Evolutionary conservation across 2,888 invertebrate species (phyloP).

Genomic region (Dasysyrphus tricinctus): DNA sequence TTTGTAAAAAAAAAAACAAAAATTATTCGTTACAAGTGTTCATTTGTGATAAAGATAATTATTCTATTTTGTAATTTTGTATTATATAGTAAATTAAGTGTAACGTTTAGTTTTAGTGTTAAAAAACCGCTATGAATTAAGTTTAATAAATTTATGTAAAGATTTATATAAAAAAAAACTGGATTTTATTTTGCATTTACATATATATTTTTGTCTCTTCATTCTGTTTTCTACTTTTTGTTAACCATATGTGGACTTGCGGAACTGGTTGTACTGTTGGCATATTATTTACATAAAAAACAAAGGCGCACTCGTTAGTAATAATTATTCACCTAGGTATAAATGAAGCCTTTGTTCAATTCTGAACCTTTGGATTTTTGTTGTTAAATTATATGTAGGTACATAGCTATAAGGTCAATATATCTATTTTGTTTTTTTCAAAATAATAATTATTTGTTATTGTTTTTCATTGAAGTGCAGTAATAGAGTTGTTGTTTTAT

Average conservation of each 20-base stretch:
- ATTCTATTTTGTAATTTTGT: slow-evolving; percentile 22
- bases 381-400: neutral
- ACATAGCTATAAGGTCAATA: slow-evolving; percentile 12
- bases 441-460: neutral
- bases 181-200: neutral
- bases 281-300: neutral
- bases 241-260: slow-evolving; percentile 9
- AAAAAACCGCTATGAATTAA: neutral
- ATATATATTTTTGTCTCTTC: neutral
- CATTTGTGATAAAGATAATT: slow-evolving; percentile 46
- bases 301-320: neutral
- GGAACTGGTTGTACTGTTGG: slow-evolving; percentile 13
- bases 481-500: neutral
- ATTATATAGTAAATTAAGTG: slow-evolving; percentile 29
- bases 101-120: slow-evolving; percentile 19
- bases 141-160: slow-evolving; percentile 1
- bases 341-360: neutral
- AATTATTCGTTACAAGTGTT: slow-evolving; percentile 37
- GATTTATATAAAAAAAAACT: neutral
- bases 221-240: neutral
- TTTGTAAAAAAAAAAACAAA: neutral
- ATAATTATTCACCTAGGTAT: neutral
- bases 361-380: neutral
- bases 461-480: neutral
- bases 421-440: neutral